Evolutionary conservation across 1,140 invertebrate species (phyloP).

Genomic region (Oncopodura yosiiana): DNA sequence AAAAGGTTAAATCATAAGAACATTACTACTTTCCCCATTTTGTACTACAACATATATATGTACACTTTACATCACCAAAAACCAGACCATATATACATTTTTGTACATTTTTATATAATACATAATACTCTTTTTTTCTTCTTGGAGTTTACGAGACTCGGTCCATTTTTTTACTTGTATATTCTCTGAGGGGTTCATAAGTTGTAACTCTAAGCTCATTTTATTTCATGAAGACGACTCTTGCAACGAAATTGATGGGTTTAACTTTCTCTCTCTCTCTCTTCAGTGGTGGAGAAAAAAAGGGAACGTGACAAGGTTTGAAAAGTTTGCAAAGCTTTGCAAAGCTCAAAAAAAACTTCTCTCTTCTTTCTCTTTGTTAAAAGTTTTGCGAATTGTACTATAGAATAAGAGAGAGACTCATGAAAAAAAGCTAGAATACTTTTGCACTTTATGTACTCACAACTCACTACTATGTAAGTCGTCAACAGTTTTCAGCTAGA

Average conservation of each 20-base stretch:
- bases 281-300: no score
- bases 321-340: constrained; percentile 13
- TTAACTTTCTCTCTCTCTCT: constrained; percentile 27
- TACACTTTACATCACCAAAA: no score
- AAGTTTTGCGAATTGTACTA: not conserved
- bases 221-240: constrained; percentile 10
- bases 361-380: not conserved
- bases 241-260: constrained; percentile 24
- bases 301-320: constrained; percentile 24
- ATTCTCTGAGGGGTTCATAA: constrained; percentile 4
- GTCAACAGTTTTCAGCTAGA: not conserved
- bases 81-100: no score
- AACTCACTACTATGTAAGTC: not conserved
- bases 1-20: no score
- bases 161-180: constrained; percentile 2
- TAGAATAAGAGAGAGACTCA: constrained; percentile 1
- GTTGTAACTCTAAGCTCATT: constrained; percentile 9
- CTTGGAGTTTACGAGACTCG: not conserved
- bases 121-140: no score
- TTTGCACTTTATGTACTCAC: not conserved
- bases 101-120: not conserved
- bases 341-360: constrained; percentile 5
- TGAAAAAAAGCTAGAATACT: not conserved
- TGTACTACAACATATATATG: no score
- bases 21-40: no score